Base-by-base conservation (phyloP, 2,888 invertebrate genomes). In the Temnothorax ravouxi region DNA sequence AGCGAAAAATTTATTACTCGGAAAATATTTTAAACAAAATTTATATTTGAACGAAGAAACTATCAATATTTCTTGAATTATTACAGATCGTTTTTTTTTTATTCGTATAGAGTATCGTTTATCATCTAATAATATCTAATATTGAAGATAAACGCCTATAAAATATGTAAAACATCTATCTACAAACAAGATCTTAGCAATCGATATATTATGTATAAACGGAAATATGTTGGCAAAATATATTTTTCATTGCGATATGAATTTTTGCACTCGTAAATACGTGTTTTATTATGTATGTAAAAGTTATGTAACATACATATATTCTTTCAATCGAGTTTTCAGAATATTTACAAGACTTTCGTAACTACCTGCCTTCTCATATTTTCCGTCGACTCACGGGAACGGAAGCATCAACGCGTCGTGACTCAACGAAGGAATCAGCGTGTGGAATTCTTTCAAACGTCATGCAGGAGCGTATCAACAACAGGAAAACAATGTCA, bases 341-440 rank as follows among this genome's bases (percentile, higher is more conserved):
- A 41, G 25, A 80, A 64, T 80, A 72, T 72, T 80, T 72, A 38
- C 59, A 72, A 59, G 47, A 71, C 59, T 56, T 80, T 25, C 47
- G 50, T 79, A 38, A 79, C 72, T 61, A 59, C 38, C 38, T 47
- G 38, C 9, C 38, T 80, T 80, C 50, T 38, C 72, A 80, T 50
- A 72, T 80, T 80, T 72, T 72, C 72, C 13, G 59, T 47, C 25
- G 47, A 59, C 59, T 59, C 47, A 44, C 71, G 38, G 47, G 47
- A 79, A 72, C 59, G 72, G 59, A 80, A 79, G 25, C 79, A 59
- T 71, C 77, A 38, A 59, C 47, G 34, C 47, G 47, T 80, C 77
- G 77, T 80, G 72, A 80, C 72, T 79, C 79, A 79, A 38, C 72
- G 72, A 13, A 59, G 59, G 38, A 79, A 79, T 79, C 44, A 44